Evolutionary conservation across 1,140 invertebrate genomes (phyloP).

Genomic region (Euura lappo): DNA sequence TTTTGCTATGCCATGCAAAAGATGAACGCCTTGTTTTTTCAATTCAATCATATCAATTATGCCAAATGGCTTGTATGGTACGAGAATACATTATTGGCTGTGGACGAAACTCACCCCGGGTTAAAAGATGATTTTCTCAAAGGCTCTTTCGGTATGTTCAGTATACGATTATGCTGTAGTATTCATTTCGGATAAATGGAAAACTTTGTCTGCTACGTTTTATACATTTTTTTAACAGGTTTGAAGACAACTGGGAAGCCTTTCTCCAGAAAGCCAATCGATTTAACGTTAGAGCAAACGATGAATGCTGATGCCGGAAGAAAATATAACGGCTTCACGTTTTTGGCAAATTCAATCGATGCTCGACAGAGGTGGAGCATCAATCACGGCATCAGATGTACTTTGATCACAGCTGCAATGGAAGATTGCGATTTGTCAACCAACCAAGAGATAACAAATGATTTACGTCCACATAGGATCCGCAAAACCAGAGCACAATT

Average conservation of each 20-base stretch:
- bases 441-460: constrained; percentile 29
- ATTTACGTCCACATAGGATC: constrained; percentile 35
- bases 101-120: constrained; percentile 30
- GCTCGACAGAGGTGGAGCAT: constrained; percentile 38
- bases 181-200: too few species aligned
- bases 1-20: constrained; percentile 3
- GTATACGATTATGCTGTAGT: too few species aligned
- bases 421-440: too few species aligned
- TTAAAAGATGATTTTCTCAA: constrained; percentile 24
- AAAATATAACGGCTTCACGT: constrained; percentile 32
- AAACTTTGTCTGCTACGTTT: too few species aligned
- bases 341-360: constrained; percentile 36
- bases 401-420: too few species aligned
- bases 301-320: constrained; percentile 35
- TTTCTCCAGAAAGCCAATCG: constrained; percentile 26
- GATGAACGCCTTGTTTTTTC: background rate
- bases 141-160: constrained; percentile 20
- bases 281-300: too few species aligned
- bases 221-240: too few species aligned
- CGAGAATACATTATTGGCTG: constrained; percentile 11
- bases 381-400: too few species aligned
- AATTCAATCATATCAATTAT: background rate
- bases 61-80: background rate
- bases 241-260: constrained; percentile 26
- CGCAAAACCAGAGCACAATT: constrained; percentile 35